Evolutionary conservation across 1,140 invertebrate genomes (phyloP), one percentile per base, ranked within the genome.

Genomic region (Leptinotarsa lineolata): DNA sequence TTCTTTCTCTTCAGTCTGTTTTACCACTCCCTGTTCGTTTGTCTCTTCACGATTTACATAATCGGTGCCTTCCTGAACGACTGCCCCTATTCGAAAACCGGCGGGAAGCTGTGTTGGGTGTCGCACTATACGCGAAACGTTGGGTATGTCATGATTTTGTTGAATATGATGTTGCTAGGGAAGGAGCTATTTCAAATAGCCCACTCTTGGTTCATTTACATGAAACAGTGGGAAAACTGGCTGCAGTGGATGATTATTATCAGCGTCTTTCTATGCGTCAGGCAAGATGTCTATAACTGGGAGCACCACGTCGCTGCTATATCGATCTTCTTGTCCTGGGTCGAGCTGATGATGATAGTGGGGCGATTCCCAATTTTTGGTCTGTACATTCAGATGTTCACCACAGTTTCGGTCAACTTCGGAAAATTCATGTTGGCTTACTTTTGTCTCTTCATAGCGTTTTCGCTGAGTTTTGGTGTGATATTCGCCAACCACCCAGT

Each of bases 381-480:
- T 0, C 85, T 95, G 3, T 95, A 94, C 77, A 90, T 95, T 4
- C 93, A 95, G 84, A 94, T 94, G 93, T 93, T 94, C 79, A 92
- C 92, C 8, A 93, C 89, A 87, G 93, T 94, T 30, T 90, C 93
- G 4, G 87, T 93, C 2, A 95, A 95, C 80, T 94, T 95, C 81
- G 89, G 90, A n/a, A 93, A 93, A 80, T 95, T 95, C 79, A 86
- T 95, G 3, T 83, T 92, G 54, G 92, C 93, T 15, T 95, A 95
- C 77, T 89, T 91, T 67, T 94, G 92, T 77, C 86, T 95, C 2
- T 87, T 95, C 22, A 87, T 94, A 60, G 93, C 92, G 0, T 95
- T 95, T 81, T 90, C 91, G 0, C 80, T 94, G 4, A 90, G 91
- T 24, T 94, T 95, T 79, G 91, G 90, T 18, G 92, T 95, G 15